Base-by-base conservation (phyloP, 2,888 invertebrate genomes). In the Idaea straminata region DNA sequence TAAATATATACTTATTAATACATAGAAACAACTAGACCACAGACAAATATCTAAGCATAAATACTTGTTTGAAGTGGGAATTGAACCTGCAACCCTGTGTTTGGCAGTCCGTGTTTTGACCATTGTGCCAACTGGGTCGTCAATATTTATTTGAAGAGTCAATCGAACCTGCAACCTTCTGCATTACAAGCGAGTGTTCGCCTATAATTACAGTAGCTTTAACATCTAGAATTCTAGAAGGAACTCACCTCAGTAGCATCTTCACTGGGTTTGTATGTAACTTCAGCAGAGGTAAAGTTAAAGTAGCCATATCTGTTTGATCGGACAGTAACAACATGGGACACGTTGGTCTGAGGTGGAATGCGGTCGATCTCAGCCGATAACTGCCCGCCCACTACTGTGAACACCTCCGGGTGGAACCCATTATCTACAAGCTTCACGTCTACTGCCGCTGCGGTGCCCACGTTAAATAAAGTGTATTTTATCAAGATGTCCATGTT, bases 211-310 rank as follows among this genome's bases (percentile, higher is more conserved):
- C 5, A 13, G 47, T 47, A 13, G 47, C n/a, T n/a, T 47, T 13
- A 47, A 47, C 47, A 47, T 0, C 47, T 47, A 10, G 36, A 25
- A 25, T 7, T 0, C 47, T 47, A 10, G 36, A 25, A 25, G 25
- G 36, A 25, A 76, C 88, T 93, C 84, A 96, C 96, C 87, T 95
- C 95, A 77, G 95, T 93, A 57, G 96, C 94, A 81, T 98, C 98
- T 90, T 98, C 98, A 69, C 96, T 95, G 61, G 96, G 94, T 79
- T 95, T 96, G 92, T 99, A 99, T 61, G 96, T 95, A 65, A 99
- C 95, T 89, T 98, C 97, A 70, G 99, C 99, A 63, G 99, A 96
- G 3, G 99, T 97, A 87, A 99, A 99, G 89, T 99, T 99, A 93
- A 98, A 99, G 86, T 98, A 97, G 38, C 99, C 99, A 82, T 95